Percentiles rank a stretch among this genome's conserved stretches.
Conservation (phyloP, 2,888 invertebrate genomes). For the Drosophila ezoana region DNA sequence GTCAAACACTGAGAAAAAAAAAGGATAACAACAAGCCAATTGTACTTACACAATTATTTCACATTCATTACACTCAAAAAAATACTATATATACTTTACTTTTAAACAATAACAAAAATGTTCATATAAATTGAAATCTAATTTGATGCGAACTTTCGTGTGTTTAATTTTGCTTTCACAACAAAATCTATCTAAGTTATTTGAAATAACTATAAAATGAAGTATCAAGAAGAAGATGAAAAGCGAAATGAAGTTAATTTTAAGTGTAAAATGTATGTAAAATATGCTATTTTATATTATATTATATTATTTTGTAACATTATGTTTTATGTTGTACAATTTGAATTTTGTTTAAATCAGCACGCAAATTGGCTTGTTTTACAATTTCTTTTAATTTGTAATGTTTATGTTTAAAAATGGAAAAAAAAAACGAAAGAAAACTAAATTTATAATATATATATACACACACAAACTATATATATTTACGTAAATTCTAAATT, state of each 20-base stretch:
- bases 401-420: slow-evolving; percentile 35
- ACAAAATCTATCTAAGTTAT: slow-evolving; percentile 69
- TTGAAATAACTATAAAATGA: slow-evolving; percentile 80
- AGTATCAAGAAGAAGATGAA: slow-evolving; percentile 11
- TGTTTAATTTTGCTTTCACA: slow-evolving; percentile 21
- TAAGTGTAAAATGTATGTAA: slow-evolving; percentile 52
- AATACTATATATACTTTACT: neutral
- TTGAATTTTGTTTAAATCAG: slow-evolving; percentile 44
- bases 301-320: slow-evolving; percentile 38
- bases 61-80: slow-evolving; percentile 19
- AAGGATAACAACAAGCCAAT: slow-evolving; percentile 67
- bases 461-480: slow-evolving; percentile 45
- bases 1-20: slow-evolving; percentile 32
- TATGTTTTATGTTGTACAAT: slow-evolving; percentile 52
- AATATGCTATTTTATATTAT: slow-evolving; percentile 20
- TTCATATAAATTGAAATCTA: no score
- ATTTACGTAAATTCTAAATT: slow-evolving; percentile 72
- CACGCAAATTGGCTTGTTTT: slow-evolving; percentile 62
- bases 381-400: slow-evolving; percentile 49
- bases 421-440: slow-evolving; percentile 10
- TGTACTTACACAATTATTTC: slow-evolving; percentile 65
- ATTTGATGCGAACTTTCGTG: slow-evolving; percentile 1
- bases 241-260: slow-evolving; percentile 26
- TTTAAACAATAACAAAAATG: no score
- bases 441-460: slow-evolving; percentile 61